Evolutionary conservation across 1,140 invertebrate genomes (phyloP), one percentile per base, ranked within the genome.

Genomic region (Orius insidiosus): DNA sequence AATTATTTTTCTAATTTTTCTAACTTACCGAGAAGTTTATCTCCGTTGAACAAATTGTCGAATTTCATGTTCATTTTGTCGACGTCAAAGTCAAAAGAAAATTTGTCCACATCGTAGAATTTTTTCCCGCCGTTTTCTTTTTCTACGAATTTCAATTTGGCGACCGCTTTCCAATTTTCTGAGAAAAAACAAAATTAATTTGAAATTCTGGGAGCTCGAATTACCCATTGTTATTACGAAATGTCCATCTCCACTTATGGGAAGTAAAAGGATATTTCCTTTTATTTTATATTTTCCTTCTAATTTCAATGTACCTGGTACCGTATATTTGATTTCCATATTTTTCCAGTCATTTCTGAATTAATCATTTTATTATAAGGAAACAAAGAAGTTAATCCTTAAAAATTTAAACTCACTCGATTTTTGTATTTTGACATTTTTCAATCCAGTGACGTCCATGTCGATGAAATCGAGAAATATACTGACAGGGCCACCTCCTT

Each of bases 31-130:
- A 73, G 55, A 49, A 59, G 54, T 50, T 66, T 64, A 48, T 72
- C 65, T 1, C 69, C 70, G 45, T 70, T 68, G 58, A 72, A 71
- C 7, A 72, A 62, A 38, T 70, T 71, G 2, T 66, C 61, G 16
- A 70, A 64, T 2, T 60, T 38, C 24, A 78, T 62, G 43, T 64
- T 66, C 2, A 72, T 68, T 32, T 68, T 65, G 9, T 68, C 69
- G 14, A 77, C 49, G 7, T 52, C 47, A 31, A 56, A 55, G 10
- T 40, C 10, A 15, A 43, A 43, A n/a, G n/a, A n/a, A 3, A 43
- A 31, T 10, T 43, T 24, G 10, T 43, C n/a, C 4, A 31, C 16
- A 5, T 43, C 3, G 31, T 43, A 43, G n/a, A 30, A 31, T 6
- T 6, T 30, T 31, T 43, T 43, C n/a, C 41, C 16, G 5, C 2